These are phyloP conservation scores for Schizopygopsis malacanthus DNA, from an alignment of 2,797 vertebrate species.

Conservation along the genomic window DNA sequence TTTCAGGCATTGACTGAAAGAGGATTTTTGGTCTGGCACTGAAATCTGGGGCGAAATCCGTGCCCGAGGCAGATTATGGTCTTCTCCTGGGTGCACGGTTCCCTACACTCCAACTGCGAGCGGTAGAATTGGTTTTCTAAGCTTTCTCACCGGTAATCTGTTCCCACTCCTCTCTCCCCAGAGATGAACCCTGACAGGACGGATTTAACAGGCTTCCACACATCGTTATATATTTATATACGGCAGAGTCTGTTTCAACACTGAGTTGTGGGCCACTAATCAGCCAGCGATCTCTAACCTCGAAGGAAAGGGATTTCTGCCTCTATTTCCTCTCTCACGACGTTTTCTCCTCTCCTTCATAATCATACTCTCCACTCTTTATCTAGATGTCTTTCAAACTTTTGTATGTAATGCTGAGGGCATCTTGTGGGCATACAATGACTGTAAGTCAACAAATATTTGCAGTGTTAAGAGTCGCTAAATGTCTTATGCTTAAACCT, in stretches of 20 bases:
- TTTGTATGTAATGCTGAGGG: background rate
- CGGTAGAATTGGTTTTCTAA: slow-evolving; percentile 51
- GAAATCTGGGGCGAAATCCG: slow-evolving; percentile 42
- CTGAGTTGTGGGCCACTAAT: slow-evolving; percentile 74
- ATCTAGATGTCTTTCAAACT: background rate
- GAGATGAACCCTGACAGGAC: slow-evolving; percentile 53
- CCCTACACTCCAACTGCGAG: slow-evolving; percentile 28
- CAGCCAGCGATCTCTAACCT: slow-evolving; percentile 64
- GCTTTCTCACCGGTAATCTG: slow-evolving; percentile 56
- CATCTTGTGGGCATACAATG: background rate
- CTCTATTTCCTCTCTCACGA: background rate
- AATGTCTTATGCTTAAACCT: background rate
- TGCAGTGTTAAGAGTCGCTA: slow-evolving; percentile 7
- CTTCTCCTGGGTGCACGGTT: slow-evolving; percentile 16
- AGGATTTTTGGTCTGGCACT: slow-evolving; percentile 44
- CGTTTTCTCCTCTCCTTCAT: background rate
- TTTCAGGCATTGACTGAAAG: slow-evolving; percentile 19
- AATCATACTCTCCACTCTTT: slow-evolving; percentile 17
- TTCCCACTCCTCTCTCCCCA: slow-evolving; percentile 45
- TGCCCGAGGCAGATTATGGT: slow-evolving; percentile 46
- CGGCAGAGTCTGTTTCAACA: slow-evolving; percentile 31
- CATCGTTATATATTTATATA: slow-evolving; percentile 46
- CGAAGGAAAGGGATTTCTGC: slow-evolving; percentile 15
- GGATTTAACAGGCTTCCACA: slow-evolving; percentile 59
- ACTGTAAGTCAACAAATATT: background rate